Evolutionary conservation across 1,140 invertebrate genomes (phyloP), one percentile per base, ranked within the genome.

Genomic region (Galendromus occidentalis): DNA sequence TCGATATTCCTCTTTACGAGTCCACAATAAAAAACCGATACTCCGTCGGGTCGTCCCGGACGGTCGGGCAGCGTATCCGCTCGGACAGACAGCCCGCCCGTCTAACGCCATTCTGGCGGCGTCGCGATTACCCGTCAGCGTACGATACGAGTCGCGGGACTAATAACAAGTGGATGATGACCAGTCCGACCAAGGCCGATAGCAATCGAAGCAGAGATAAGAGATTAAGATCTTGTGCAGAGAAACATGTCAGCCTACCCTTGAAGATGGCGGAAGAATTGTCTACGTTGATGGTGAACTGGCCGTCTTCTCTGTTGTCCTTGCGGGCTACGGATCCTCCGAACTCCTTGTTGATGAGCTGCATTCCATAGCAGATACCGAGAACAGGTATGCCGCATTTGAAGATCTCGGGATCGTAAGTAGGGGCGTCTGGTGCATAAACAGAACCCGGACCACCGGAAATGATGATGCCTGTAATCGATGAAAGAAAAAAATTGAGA

Each of bases 311-410:
- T 69, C 94, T 79, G 2, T 82, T 80, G 67, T 88, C 85, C 75
- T 91, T 92, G 70, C 85, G 81, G 9, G 84, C 77, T 42, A 98
- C 89, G 4, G 84, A 85, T n/a, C 95, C 95, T 9, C 89, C 90
- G 75, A 94, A 96, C 76, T 95, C 89, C 78, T 96, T 96, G 76
- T 98, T 98, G 77, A 99, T 84, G 85, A 98, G 77, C 74, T 81
- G 94, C 86, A 98, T 92, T 44, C 95, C 95, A 80, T 98, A 99
- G 78, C 95, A 99, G 73, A 99, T 98, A 69, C 88, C 88, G 73
- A 99, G 80, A 64, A 98, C 86, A 47, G 95, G 95, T 72, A 98
- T 79, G 69, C 89, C 91, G 78, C 92, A 86, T 76, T 86, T 83
- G 77, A 98, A 98, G 68, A 99, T 91, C 73, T 91, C 87, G 0